These are phyloP conservation scores for Pogonocherus hispidulus DNA, from an alignment of 2,888 invertebrate species.

Conservation along the genomic window DNA sequence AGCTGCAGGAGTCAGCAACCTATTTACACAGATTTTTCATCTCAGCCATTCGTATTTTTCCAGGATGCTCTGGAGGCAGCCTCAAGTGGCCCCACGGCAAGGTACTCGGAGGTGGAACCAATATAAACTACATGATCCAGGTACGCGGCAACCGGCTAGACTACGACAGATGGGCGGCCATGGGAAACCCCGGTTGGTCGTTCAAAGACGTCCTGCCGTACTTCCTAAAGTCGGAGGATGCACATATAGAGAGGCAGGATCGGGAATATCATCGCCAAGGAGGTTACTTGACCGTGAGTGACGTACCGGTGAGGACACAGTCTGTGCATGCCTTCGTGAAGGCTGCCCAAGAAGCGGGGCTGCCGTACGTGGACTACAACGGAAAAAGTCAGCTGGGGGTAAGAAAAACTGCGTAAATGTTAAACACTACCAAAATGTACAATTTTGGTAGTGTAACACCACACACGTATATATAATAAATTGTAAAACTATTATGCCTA, in stretches of 20 bases:
- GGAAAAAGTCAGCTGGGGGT: conserved; percentile 75
- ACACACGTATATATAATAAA: too few relatives aligned
- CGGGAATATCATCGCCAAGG: conserved; percentile 65
- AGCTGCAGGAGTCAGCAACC: too few relatives aligned
- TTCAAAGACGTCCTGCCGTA: conserved; percentile 68
- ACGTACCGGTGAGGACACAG: conserved; percentile 67
- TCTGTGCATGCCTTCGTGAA: conserved; percentile 72
- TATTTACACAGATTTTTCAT: too few relatives aligned
- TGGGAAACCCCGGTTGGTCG: conserved; percentile 67
- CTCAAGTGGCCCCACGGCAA: conserved; percentile 71
- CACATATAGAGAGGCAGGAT: conserved; percentile 56
- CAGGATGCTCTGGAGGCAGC: conserved; percentile 65
- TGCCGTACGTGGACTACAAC: conserved; percentile 79
- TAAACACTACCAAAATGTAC: too few relatives aligned
- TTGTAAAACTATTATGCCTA: too few relatives aligned
- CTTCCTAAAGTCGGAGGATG: conserved; percentile 65
- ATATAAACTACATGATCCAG: conserved; percentile 68
- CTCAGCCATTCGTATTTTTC: background rate
- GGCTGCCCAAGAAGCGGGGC: conserved; percentile 77
- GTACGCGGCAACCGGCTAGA: conserved; percentile 9
- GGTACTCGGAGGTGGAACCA: conserved; percentile 71
- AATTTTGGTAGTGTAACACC: too few relatives aligned
- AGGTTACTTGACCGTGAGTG: conserved; percentile 63
- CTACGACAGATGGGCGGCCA: conserved; percentile 7
- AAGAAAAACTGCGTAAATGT: too few relatives aligned